Evolutionary conservation across 2,888 invertebrate species (phyloP).

Genomic region (Synergus umbraculus): DNA sequence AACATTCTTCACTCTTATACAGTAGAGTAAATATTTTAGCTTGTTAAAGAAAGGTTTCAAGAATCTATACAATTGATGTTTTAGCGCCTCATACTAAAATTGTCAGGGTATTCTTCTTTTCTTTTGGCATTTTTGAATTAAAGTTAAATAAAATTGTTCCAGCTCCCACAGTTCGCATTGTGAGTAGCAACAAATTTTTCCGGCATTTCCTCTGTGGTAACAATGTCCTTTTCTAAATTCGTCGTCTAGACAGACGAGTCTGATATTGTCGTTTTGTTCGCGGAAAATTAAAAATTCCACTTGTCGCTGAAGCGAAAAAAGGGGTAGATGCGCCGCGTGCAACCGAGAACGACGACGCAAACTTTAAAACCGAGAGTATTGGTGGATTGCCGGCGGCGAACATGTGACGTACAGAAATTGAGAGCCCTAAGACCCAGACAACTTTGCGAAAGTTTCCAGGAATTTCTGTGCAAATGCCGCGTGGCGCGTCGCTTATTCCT

Average conservation of each 20-base stretch:
- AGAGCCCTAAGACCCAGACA: conserved; percentile 62
- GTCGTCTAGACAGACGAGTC: background rate
- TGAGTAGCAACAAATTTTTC: background rate
- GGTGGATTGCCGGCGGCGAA: conserved; percentile 62
- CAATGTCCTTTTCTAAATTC: background rate
- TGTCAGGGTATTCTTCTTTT: background rate
- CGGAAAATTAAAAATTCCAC: conserved; percentile 38
- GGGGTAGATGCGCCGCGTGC: conserved; percentile 40
- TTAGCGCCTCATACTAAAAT: too few relatives aligned
- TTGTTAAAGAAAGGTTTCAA: too few relatives aligned
- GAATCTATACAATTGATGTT: too few relatives aligned
- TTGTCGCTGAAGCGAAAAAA: conserved; percentile 20
- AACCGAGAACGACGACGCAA: conserved; percentile 45
- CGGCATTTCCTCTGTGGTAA: background rate
- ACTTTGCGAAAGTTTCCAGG: conserved; percentile 61
- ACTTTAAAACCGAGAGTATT: conserved; percentile 49
- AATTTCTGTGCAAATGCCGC: conserved; percentile 61
- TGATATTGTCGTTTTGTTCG: background rate
- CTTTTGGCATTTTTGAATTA: background rate
- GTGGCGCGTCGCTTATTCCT: conserved; percentile 64
- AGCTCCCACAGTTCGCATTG: background rate
- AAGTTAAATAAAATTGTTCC: background rate
- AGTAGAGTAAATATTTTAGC: too few relatives aligned
- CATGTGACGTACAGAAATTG: conserved; percentile 66
- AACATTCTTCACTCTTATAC: too few relatives aligned